These are phyloP conservation scores for Thunnus thynnus DNA, from an alignment of 2,113 vertebrate genomes.

Conservation along the genomic window DNA sequence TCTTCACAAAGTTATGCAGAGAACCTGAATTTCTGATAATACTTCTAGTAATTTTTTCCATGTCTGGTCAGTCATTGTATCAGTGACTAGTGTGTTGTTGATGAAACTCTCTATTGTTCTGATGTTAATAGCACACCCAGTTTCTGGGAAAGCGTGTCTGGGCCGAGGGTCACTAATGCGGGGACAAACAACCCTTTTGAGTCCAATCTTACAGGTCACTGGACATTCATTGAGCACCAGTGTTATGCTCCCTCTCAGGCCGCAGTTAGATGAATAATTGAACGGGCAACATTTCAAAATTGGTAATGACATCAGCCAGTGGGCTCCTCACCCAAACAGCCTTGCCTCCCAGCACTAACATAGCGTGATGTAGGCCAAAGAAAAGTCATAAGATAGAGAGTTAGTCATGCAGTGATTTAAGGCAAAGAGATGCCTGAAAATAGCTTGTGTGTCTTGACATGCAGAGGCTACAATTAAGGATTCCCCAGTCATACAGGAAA, in stretches of 20 bases:
- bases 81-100: slow-evolving; percentile 49
- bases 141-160: slow-evolving; percentile 76
- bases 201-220: slow-evolving; percentile 78
- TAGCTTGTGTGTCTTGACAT: slow-evolving; percentile 30
- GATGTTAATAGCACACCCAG: slow-evolving; percentile 67
- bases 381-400: slow-evolving; percentile 41
- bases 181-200: slow-evolving; percentile 69
- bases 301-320: slow-evolving; percentile 26
- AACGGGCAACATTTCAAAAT: slow-evolving; percentile 45
- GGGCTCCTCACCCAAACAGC: slow-evolving; percentile 1
- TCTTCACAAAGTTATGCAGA: not conserved
- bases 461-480: slow-evolving; percentile 42
- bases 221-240: slow-evolving; percentile 51
- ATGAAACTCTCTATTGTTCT: slow-evolving; percentile 74
- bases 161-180: slow-evolving; percentile 65
- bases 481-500: slow-evolving; percentile 10
- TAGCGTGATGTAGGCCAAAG: slow-evolving; percentile 19
- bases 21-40: slow-evolving; percentile 19
- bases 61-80: slow-evolving; percentile 39
- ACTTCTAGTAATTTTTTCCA: slow-evolving; percentile 23
- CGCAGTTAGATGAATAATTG: slow-evolving; percentile 33
- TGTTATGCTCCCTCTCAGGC: slow-evolving; percentile 25
- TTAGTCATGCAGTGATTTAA: slow-evolving; percentile 21
- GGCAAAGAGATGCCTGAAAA: slow-evolving; percentile 33
- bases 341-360: slow-evolving; percentile 6